Evolutionary conservation across 2,888 invertebrate genomes (phyloP), one percentile per base, ranked within the genome.

Genomic region (Dicyrtomina minuta): DNA sequence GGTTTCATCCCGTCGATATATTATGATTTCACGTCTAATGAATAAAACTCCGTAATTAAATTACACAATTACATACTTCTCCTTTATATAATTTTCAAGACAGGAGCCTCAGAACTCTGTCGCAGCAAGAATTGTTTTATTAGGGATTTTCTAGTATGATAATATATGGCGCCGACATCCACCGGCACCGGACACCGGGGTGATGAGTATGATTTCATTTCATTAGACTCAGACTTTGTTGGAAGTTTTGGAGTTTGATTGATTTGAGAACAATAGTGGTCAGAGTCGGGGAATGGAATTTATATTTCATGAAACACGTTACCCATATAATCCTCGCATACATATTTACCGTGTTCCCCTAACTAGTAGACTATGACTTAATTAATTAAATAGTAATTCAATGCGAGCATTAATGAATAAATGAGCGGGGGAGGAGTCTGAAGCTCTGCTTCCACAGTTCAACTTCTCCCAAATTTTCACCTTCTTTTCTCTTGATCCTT

Each of bases 361-460:
- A 33, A 33, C 33, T 33, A 33, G 51, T 51, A 51, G 2, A 5
- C 51, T 20, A 8, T 26, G 39, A 15, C 17, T 62, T 62, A 62
- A 62, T 62, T 62, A 51, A 62, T 62, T 62, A 62, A 62, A 51
- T 62, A 62, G 51, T 62, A 62, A 62, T 62, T 51, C 62, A 22
- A 17, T 26, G 46, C 20, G 62, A 33, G 33, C 61, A 46, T 46
- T 62, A 62, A 62, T 62, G 51, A 62, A 62, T 49, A 33, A 61
- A 61, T 27, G 10, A 49, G 20, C 49, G 17, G 62, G 20, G 51
- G 26, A 61, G 58, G 15, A 33, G 22, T 33, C 26, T 13, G 46
- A 10, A n/a, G 49, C 43, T 33, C 8, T 6, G 20, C 51, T 17
- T 33, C 26, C 39, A 17, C 17, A 17, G n/a, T 58, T 17, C 3